Percentiles rank a stretch among this genome's conserved stretches.
phyloP scores from a whole-genome alignment of 2,888 invertebrate genomes.

The Lithophane socia region DNA sequence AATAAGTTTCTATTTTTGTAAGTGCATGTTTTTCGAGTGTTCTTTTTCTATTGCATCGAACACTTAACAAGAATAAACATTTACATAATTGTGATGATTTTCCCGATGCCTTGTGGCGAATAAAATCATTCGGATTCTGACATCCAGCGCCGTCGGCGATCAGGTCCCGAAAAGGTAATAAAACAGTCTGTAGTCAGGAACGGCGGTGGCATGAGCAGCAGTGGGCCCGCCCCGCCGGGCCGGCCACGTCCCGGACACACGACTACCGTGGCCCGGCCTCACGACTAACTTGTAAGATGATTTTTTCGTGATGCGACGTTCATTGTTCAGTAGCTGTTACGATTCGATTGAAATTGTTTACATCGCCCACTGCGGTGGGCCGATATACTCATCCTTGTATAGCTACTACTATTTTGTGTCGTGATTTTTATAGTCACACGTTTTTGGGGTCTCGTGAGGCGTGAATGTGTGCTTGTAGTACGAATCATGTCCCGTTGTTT shows the following conservation, averaged over 20 bases:
- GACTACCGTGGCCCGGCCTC: constrained; percentile 84
- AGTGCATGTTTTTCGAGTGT: not conserved
- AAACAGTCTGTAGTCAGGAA: constrained; percentile 60
- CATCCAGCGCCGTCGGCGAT: constrained; percentile 58
- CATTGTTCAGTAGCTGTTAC: constrained; percentile 89
- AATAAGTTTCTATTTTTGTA: not conserved
- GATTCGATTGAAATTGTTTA: constrained; percentile 87
- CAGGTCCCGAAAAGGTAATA: constrained; percentile 63
- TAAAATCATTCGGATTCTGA: constrained; percentile 58
- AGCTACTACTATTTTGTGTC: constrained; percentile 42
- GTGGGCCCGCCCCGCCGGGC: constrained; percentile 49
- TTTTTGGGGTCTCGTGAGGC: constrained; percentile 45
- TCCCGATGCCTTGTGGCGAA: constrained; percentile 38
- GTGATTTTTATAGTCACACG: constrained; percentile 64
- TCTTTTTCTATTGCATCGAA: not conserved
- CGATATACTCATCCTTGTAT: constrained; percentile 60
- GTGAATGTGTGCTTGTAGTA: constrained; percentile 20
- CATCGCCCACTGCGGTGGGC: constrained; percentile 75
- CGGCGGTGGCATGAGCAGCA: constrained; percentile 59
- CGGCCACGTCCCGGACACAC: constrained; percentile 71
- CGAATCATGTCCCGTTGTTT: constrained; percentile 4
- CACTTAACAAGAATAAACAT: constrained; percentile 29
- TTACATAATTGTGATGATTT: constrained; percentile 43
- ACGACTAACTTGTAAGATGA: constrained; percentile 88
- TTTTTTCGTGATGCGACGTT: constrained; percentile 89